Evolutionary conservation across 2,113 vertebrate species (phyloP).

Genomic region (Scomber scombrus): DNA sequence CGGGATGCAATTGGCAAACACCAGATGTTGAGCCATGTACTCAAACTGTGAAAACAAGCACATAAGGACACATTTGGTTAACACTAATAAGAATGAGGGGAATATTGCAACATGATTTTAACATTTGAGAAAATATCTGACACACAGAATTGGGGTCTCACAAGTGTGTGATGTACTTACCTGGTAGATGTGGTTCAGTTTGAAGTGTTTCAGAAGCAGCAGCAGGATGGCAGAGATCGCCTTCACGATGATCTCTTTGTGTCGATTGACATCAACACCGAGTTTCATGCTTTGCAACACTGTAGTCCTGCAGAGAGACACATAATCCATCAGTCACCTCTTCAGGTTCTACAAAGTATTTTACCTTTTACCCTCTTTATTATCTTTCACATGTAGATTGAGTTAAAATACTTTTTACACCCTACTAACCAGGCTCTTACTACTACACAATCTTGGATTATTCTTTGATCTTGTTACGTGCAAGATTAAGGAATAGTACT

Average conservation of each 20-base stretch:
- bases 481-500: no score
- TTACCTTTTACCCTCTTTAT: no score
- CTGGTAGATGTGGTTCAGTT: slow-evolving; percentile 98
- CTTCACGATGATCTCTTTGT: slow-evolving; percentile 99
- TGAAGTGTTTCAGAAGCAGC: slow-evolving; percentile 97
- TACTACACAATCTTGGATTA: no score
- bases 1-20: slow-evolving; percentile 99
- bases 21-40: slow-evolving; percentile 98
- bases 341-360: not conserved
- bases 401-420: not conserved
- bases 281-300: slow-evolving; percentile 99
- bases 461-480: not conserved
- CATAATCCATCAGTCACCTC: not conserved
- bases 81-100: not conserved
- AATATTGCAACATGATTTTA: not conserved
- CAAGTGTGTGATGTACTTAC: slow-evolving; percentile 69
- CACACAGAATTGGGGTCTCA: not conserved
- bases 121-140: not conserved
- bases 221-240: slow-evolving; percentile 96
- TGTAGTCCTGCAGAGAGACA: slow-evolving; percentile 88
- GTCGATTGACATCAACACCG: slow-evolving; percentile 96
- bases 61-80: not conserved
- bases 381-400: no score
- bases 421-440: not conserved
- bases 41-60: slow-evolving; percentile 88